Conservation (phyloP, 2,113 vertebrate species). For the Forbesichthys agassizii region DNA sequence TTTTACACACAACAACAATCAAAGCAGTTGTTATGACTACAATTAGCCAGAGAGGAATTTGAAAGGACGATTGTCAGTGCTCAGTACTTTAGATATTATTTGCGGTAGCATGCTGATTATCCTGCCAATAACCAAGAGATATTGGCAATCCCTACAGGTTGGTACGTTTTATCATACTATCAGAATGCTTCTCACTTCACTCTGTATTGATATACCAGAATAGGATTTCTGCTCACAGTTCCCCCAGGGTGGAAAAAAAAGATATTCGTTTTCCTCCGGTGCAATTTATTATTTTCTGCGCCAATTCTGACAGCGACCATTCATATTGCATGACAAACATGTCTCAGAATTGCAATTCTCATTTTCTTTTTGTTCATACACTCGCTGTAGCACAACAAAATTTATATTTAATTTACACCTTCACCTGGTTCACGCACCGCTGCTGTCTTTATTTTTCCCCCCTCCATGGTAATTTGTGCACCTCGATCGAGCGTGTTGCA, state of each 20-base stretch:
- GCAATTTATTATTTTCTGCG: conserved; percentile 26
- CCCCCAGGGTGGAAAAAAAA: background rate
- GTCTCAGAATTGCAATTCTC: conserved; percentile 12
- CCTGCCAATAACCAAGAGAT: background rate
- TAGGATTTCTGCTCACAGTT: conserved; percentile 3
- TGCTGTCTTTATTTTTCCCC: conserved; percentile 13
- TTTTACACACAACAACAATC: too few relatives aligned
- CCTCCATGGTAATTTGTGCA: conserved; percentile 38
- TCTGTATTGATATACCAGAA: conserved; percentile 6
- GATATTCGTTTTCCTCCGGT: conserved; percentile 7
- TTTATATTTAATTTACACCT: conserved; percentile 44
- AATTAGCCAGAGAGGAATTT: background rate
- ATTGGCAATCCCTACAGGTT: background rate
- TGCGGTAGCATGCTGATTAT: background rate
- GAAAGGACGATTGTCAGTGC: conserved; percentile 1
- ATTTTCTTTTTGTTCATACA: conserved; percentile 5
- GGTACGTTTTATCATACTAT: conserved; percentile 4
- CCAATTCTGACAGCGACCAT: background rate
- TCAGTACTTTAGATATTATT: background rate
- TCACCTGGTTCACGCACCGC: conserved; percentile 33
- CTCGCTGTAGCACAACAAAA: conserved; percentile 13
- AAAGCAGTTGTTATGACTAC: too few relatives aligned
- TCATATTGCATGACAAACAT: conserved; percentile 18
- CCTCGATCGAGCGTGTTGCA: conserved; percentile 52
- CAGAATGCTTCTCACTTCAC: background rate